Base-by-base conservation (phyloP, 2,113 vertebrate species). In the Catharus minimus region DNA sequence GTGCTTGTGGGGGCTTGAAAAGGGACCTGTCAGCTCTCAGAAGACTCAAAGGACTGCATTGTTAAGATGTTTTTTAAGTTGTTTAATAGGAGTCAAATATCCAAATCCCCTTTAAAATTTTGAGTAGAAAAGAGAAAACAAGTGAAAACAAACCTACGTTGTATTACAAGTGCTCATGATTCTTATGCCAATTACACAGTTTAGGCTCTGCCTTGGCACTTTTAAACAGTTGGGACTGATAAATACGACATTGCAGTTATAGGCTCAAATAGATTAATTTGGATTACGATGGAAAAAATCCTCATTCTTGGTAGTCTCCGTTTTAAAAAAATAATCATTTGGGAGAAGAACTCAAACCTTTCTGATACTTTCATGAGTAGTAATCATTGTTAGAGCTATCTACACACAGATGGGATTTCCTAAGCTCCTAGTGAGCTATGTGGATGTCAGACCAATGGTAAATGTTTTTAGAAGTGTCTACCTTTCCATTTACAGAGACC, bases 21-120 rank as follows among this genome's bases (percentile, higher is more conserved):
- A 80, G 56, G 33, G 47, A 19, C 43, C 72, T 76, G 50, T 73
- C 14, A 5, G 56, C 21, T 74, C 56, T 61, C 67, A 41, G 71
- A 66, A 69, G 60, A 28, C 60, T 82, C 82, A 82, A 88, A 89
- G 69, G 69, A 46, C 69, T 53, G 24, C 71, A 65, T 79, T 84
- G 84, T 92, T 89, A 52, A 74, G 52, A 47, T 80, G 47, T 71
- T 91, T 71, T 89, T 33, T 77, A 86, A 84, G 49, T 81, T n/a
- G 32, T 49, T 86, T 84, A 93, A 85, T 66, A 64, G 46, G 67
- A 93, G 33, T 89, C 79, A 53, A 44, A 76, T 91, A 64, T 62
- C 78, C 36, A 89, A 95, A 94, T 92, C 56, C n/a, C 12, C 78
- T 91, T 74, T 58, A 88, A 92, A 94, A 94, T 62, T 74, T 77